A percentile compares a stretch with the other conserved stretches of the same genome.
phyloP scores from a whole-genome alignment of 1,140 invertebrate species.

The Amphibalanus amphitrite region DNA sequence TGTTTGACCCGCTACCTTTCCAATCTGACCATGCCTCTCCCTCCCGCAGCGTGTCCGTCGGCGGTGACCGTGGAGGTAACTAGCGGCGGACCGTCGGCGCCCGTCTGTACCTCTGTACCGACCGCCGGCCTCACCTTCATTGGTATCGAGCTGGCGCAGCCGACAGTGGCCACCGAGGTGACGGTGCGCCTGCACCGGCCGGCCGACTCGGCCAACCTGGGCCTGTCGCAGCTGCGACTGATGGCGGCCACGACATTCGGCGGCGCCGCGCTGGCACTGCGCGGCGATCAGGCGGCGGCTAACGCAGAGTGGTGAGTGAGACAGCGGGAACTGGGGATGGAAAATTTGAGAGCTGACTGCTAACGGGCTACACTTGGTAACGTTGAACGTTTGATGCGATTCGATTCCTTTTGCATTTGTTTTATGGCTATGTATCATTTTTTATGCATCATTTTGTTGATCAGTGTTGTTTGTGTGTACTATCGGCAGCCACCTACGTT shows the following conservation, averaged over 20 bases:
- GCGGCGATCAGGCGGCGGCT: slow-evolving; percentile 19
- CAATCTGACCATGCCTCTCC: too few relatives aligned
- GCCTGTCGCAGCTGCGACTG: slow-evolving; percentile 67
- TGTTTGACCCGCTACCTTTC: too few relatives aligned
- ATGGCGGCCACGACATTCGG: slow-evolving; percentile 60
- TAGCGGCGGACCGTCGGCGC: slow-evolving; percentile 34
- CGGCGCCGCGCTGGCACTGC: slow-evolving; percentile 27
- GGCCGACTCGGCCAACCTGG: slow-evolving; percentile 67
- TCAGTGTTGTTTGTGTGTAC: too few relatives aligned
- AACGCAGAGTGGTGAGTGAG: too few relatives aligned
- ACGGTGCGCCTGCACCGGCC: slow-evolving; percentile 56
- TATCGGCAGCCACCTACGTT: too few relatives aligned
- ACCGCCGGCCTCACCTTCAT: slow-evolving; percentile 74
- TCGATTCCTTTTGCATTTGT: too few relatives aligned
- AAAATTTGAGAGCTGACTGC: too few relatives aligned
- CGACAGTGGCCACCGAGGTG: slow-evolving; percentile 48
- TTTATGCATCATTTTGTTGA: too few relatives aligned
- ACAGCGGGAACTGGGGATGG: too few relatives aligned
- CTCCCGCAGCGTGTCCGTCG: slow-evolving; percentile 55
- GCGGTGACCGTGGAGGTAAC: slow-evolving; percentile 66
- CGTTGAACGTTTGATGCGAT: too few relatives aligned
- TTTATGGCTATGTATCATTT: too few relatives aligned
- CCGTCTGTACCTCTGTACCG: slow-evolving; percentile 48
- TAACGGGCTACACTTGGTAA: too few relatives aligned
- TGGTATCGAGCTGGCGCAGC: slow-evolving; percentile 54